Evolutionary conservation across 2,113 vertebrate species (phyloP).

Genomic region (Narcine bancroftii): DNA sequence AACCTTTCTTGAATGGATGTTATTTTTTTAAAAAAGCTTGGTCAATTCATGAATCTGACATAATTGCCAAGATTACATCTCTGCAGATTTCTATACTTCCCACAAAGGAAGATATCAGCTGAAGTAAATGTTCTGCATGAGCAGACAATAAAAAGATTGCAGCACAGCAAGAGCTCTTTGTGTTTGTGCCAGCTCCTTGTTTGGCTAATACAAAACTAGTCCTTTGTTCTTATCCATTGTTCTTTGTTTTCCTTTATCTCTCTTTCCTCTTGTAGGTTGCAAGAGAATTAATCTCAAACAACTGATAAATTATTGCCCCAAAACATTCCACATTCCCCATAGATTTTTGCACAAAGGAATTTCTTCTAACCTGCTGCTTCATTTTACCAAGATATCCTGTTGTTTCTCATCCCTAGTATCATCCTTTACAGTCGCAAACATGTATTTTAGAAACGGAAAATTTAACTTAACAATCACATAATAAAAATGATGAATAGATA

Average conservation of each 20-base stretch:
- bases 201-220: background rate
- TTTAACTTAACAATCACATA: background rate
- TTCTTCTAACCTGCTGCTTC: background rate
- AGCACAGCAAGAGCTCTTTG: background rate
- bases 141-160: background rate
- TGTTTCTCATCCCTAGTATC: background rate
- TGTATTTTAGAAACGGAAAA: background rate
- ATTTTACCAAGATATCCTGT: background rate
- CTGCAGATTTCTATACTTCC: background rate
- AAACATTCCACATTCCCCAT: background rate
- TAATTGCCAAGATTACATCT: background rate
- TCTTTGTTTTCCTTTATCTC: background rate
- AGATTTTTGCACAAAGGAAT: background rate
- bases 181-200: background rate
- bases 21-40: background rate
- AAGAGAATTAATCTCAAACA: background rate
- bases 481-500: background rate
- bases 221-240: background rate
- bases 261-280: background rate
- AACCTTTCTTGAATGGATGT: background rate
- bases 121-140: background rate
- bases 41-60: background rate
- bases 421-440: background rate
- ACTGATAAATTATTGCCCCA: background rate
- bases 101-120: background rate